These are phyloP conservation scores for Hylomyscus alleni DNA, from an alignment of 2,797 vertebrate genomes.

Conservation along the genomic window DNA sequence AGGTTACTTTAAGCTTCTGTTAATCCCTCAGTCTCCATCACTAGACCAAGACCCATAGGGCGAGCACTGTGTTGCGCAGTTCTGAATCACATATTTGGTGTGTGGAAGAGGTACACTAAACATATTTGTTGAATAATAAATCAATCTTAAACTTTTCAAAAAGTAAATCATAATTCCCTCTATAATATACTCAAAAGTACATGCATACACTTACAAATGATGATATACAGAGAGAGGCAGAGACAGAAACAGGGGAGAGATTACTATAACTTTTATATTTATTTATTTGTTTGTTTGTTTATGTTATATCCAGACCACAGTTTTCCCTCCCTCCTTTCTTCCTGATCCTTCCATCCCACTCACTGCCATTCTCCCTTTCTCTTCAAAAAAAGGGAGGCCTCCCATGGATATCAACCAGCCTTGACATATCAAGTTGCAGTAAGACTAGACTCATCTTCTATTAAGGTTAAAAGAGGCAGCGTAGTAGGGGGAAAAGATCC, in stretches of 20 bases:
- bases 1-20: neutral
- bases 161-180: conserved; percentile 23
- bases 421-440: neutral
- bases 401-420: neutral
- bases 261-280: neutral
- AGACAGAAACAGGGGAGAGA: neutral
- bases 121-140: conserved; percentile 13
- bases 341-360: neutral
- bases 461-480: no score
- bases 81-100: neutral
- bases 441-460: neutral
- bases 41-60: neutral
- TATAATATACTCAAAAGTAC: neutral
- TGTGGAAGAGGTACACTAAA: neutral
- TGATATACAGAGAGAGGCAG: neutral
- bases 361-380: neutral
- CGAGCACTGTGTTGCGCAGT: neutral
- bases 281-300: neutral
- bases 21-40: neutral
- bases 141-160: conserved; percentile 20
- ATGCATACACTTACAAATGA: neutral
- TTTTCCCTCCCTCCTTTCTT: neutral
- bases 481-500: no score
- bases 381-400: neutral
- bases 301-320: neutral